Base-by-base conservation (phyloP, 2,888 invertebrate species). In the Mesorhabditis belari region DNA sequence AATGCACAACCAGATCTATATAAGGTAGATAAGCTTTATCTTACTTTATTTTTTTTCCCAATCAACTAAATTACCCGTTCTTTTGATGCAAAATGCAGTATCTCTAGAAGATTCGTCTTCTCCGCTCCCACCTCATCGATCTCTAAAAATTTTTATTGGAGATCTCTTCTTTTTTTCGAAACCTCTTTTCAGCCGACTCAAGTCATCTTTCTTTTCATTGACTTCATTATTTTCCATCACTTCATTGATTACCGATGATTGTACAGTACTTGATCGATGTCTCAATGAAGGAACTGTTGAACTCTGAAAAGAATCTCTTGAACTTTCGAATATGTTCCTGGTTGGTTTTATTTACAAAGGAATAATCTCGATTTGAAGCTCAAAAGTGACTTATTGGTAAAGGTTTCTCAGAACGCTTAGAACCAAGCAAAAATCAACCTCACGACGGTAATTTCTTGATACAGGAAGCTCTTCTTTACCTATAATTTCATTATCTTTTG, bases 1-100 rank as follows among this genome's bases (percentile, higher is more conserved):
- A 5, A 81, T 53, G 6, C 79, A 17, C 35, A 84, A 77, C 59
- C 64, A 76, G 6, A 57, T 66, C 81, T 81, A 82, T 64, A 83
- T 26, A 1, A 12, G 19, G n/a, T n/a, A 17, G 19, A 50, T 50
- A 19, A 50, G 21, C n/a, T 19, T 9, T 9, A 19, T n/a, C 9
- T 50, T 1, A n/a, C n/a, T n/a, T n/a, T n/a, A n/a, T n/a, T n/a
- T n/a, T n/a, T n/a, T n/a, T n/a, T n/a, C n/a, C 12, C 19, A 50
- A 19, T n/a, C 9, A 50, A 23, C 1, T 50, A 19, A n/a, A 82
- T 1, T 80, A 75, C 6, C n/a, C 64, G 59, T 17, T 69, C 66
- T 9, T 62, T 65, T 9, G 73, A 66, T 57, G 83, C 82, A 65
- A 81, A 67, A 12, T 64, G 64, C 44, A 83, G 55, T 29, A 84